A percentile compares a stretch with the other conserved stretches of the same genome.
Evolutionary conservation across 2,797 vertebrate species (phyloP).

Genomic region (Anas flavirostris): DNA sequence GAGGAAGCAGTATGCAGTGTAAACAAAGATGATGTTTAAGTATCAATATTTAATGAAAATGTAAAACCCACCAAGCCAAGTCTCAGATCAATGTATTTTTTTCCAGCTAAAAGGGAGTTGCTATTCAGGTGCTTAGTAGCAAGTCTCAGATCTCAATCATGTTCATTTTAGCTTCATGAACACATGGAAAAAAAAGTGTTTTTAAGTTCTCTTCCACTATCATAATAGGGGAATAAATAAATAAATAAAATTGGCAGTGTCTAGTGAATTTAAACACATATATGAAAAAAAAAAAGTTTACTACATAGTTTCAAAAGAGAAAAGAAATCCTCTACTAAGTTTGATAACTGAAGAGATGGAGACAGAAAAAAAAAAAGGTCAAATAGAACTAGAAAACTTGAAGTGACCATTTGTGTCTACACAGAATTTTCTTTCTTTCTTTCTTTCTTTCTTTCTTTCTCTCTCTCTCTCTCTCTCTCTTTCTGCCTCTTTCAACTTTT

Average conservation of each 20-base stretch:
- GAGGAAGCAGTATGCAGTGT: conserved; percentile 12
- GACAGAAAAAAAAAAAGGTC: background rate
- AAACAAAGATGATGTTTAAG: conserved; percentile 60
- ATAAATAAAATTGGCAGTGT: background rate
- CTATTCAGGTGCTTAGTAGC: background rate
- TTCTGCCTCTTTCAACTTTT: background rate
- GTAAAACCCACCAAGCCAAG: conserved; percentile 48
- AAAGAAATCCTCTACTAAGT: background rate
- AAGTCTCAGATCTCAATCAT: background rate
- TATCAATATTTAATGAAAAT: conserved; percentile 70
- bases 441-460: no score
- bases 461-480: background rate
- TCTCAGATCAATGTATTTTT: conserved; percentile 23
- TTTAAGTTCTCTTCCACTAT: background rate
- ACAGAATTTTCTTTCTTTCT: background rate
- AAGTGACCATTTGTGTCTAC: background rate
- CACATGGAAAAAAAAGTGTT: background rate
- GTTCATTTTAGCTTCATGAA: background rate
- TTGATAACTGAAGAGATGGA: background rate
- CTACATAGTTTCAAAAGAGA: background rate
- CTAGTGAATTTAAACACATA: background rate
- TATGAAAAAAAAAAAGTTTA: background rate
- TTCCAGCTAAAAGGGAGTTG: background rate
- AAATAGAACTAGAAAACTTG: background rate
- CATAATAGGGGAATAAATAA: background rate